Base-by-base conservation (phyloP, 2,113 vertebrate species). In the Sturnus vulgaris region DNA sequence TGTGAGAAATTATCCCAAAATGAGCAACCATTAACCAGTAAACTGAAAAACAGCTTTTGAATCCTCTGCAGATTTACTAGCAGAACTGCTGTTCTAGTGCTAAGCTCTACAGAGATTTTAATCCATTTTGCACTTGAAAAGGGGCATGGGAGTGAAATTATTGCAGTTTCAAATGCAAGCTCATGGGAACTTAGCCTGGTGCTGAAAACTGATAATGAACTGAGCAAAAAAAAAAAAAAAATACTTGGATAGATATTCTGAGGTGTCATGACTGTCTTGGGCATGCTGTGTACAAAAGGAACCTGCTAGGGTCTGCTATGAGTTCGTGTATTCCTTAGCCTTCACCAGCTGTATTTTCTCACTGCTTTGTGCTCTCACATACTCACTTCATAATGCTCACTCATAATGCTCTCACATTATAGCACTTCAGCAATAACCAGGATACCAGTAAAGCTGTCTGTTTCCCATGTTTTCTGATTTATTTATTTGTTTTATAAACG, bases 121-220 rank as follows among this genome's bases (percentile, higher is more conserved):
- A 92, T 78, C 52, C 44, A 78, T 42, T 92, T 81, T 81, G 57
- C 35, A 66, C 49, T 40, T 6, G 1, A 66, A 86, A 78, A 50
- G 19, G 44, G n/a, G 35, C 61, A 68, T 15, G 9, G 13, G 19
- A 85, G 44, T 61, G 44, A 86, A 94, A 92, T 82, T 12, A 88
- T 21, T 82, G 57, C 13, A 31, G 63, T 88, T 88, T 78, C 69
- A 68, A 88, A 90, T 47, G 52, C 44, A 55, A 88, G 50, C 61
- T 84, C 86, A 53, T 46, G 40, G 65, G 37, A 95, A 40, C 49
- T 15, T 5, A 47, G 40, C n/a, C 56, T 69, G 15, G 35, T 89
- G 47, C 52, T 86, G 68, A 63, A 92, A 94, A 86, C 37, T 19
- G 47, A 63, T 15, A 52, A 20, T 40, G 19, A 77, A 55, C 5